Conservation (phyloP, 2,113 vertebrate genomes). For the Zootoca vivipara region DNA sequence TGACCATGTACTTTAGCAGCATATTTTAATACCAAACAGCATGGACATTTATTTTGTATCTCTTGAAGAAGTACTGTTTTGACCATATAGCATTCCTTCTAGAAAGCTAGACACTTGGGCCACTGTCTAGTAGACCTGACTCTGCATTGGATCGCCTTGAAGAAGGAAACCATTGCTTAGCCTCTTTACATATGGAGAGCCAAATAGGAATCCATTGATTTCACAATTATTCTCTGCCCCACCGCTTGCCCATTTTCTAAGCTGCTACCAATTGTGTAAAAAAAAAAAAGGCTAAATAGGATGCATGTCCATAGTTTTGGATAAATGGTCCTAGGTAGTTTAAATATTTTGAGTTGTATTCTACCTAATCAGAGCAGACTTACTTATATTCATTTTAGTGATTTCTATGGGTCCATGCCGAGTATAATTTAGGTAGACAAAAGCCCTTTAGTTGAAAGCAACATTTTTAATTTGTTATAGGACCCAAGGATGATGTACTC, state of each 20-base stretch:
- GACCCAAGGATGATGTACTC: neutral
- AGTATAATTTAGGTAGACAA: no score
- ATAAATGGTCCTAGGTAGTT: neutral
- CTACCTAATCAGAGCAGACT: no score
- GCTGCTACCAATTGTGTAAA: neutral
- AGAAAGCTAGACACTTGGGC: no score
- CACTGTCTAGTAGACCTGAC: no score
- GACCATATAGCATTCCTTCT: no score
- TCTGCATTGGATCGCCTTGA: neutral
- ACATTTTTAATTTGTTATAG: neutral
- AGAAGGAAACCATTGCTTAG: neutral
- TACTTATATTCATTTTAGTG: no score
- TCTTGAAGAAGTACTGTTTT: no score
- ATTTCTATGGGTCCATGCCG: no score
- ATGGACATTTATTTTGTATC: no score
- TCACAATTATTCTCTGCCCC: neutral
- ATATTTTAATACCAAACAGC: no score
- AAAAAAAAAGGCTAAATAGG: neutral
- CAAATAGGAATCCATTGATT: neutral
- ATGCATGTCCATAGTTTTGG: neutral
- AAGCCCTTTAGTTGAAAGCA: neutral
- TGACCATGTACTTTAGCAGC: no score
- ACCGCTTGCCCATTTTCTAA: neutral
- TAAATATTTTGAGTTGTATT: neutral
- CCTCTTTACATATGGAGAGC: neutral